These are phyloP conservation scores for Cosmorhoe ocellata DNA, from an alignment of 2,888 invertebrate genomes.

Conservation along the genomic window DNA sequence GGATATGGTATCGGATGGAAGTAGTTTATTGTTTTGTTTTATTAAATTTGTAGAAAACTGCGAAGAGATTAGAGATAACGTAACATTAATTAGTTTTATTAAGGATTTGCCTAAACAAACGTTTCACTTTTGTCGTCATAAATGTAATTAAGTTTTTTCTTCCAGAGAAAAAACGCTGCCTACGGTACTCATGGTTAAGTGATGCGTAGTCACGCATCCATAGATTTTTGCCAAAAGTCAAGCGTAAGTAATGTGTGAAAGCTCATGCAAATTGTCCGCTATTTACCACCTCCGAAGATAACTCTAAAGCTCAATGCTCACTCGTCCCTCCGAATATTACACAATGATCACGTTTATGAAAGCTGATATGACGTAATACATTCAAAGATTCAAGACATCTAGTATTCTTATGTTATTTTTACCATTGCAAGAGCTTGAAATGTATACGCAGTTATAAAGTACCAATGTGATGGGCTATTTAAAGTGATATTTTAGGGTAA, in stretches of 20 bases:
- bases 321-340: constrained; percentile 47
- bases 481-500: constrained; percentile 15
- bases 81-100: too few species aligned
- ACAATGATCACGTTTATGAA: constrained; percentile 64
- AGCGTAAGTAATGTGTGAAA: too few species aligned
- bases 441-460: constrained; percentile 23
- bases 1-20: constrained; percentile 20
- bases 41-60: too few species aligned
- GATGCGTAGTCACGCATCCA: too few species aligned
- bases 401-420: constrained; percentile 43
- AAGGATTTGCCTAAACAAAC: too few species aligned
- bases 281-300: constrained; percentile 6
- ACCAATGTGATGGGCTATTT: constrained; percentile 17
- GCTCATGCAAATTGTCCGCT: background rate
- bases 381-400: constrained; percentile 55
- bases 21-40: too few species aligned
- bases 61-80: too few species aligned
- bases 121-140: too few species aligned
- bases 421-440: constrained; percentile 30
- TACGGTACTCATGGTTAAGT: too few species aligned
- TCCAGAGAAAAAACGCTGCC: too few species aligned
- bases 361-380: constrained; percentile 59
- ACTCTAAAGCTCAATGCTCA: background rate
- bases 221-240: too few species aligned
- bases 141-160: too few species aligned